A percentile compares a stretch with the other conserved stretches of the same genome.
phyloP scores from a whole-genome alignment of 1,140 invertebrate genomes.

The Physella acuta region DNA sequence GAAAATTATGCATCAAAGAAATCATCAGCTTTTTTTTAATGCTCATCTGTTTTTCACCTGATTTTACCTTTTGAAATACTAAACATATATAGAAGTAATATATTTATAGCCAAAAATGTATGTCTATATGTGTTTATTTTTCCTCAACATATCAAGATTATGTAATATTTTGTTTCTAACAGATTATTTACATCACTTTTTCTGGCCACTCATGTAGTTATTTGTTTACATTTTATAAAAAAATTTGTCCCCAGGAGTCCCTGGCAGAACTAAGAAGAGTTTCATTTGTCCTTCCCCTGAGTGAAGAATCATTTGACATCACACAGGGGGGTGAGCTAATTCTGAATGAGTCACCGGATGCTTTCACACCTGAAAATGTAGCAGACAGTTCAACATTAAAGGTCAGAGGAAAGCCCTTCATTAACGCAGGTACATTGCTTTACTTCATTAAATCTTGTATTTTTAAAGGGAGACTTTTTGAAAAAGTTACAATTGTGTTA shows the following conservation, averaged over 20 bases:
- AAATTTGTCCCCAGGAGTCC: conserved; percentile 27
- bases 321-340: conserved; percentile 43
- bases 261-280: conserved; percentile 49
- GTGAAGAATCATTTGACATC: conserved; percentile 49
- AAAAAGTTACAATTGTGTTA: no score
- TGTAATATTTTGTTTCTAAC: conserved; percentile 2
- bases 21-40: no score
- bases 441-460: no score
- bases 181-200: neutral
- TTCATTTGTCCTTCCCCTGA: conserved; percentile 37
- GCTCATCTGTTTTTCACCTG: no score
- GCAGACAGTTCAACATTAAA: conserved; percentile 36
- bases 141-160: neutral
- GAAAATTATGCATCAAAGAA: no score
- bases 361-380: conserved; percentile 26
- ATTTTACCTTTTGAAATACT: no score
- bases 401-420: conserved; percentile 20
- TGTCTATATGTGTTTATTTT: no score
- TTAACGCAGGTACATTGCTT: conserved; percentile 13
- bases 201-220: neutral
- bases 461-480: no score
- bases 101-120: no score
- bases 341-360: conserved; percentile 32
- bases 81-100: no score
- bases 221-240: neutral